Percentiles rank a stretch among this genome's conserved stretches.
These are phyloP conservation scores for Parauchenoglanis punctatus DNA, from an alignment of 2,797 vertebrate species.

Conservation along the genomic window DNA sequence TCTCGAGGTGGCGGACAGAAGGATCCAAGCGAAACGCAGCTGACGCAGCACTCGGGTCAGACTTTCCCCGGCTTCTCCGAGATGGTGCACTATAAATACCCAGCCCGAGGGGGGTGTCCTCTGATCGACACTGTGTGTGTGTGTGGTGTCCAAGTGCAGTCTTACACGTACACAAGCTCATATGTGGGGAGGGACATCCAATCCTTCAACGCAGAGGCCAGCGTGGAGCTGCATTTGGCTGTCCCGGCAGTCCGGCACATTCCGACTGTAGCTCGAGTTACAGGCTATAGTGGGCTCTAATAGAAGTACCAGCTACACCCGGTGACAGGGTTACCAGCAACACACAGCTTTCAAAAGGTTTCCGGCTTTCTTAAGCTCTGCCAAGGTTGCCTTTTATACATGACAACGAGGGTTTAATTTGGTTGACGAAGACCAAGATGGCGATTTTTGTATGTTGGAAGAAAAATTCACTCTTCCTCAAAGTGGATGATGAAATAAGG, in stretches of 20 bases:
- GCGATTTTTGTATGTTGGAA: not conserved
- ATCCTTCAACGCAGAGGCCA: constrained; percentile 65
- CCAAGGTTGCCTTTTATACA: not conserved
- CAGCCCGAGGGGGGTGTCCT: constrained; percentile 34
- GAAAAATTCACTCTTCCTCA: not conserved
- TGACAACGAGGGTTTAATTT: not conserved
- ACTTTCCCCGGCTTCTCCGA: constrained; percentile 19
- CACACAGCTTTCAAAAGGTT: constrained; percentile 19
- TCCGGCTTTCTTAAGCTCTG: not conserved
- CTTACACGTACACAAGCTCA: constrained; percentile 49
- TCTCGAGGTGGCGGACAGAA: not conserved
- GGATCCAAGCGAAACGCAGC: not conserved
- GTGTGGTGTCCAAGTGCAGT: constrained; percentile 40
- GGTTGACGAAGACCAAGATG: not conserved
- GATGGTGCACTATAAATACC: constrained; percentile 48
- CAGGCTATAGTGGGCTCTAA: constrained; percentile 57
- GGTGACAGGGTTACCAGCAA: constrained; percentile 51
- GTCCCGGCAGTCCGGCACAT: constrained; percentile 65
- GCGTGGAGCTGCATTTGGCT: constrained; percentile 72
- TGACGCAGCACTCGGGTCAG: constrained; percentile 22
- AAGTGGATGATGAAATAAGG: not conserved
- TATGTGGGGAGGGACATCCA: constrained; percentile 64
- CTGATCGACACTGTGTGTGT: constrained; percentile 33
- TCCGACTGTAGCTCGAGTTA: constrained; percentile 53
- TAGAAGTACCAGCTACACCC: constrained; percentile 48